These are phyloP conservation scores for Colius striatus DNA, from an alignment of 2,113 vertebrate species.

Conservation along the genomic window DNA sequence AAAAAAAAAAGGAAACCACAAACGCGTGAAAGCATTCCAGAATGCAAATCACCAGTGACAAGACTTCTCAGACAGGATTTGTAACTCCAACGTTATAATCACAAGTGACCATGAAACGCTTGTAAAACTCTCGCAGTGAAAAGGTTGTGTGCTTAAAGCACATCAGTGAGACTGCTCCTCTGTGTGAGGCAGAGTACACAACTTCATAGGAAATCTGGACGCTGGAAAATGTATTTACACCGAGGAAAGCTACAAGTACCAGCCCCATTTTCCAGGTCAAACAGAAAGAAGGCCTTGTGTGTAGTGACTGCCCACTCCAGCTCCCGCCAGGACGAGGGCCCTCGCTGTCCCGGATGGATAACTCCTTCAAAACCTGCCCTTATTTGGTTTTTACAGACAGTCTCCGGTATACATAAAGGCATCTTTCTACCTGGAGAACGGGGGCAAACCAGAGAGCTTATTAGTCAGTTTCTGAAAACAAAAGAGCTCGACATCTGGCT, in stretches of 20 bases:
- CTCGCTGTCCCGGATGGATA: neutral
- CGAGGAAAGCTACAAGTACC: neutral
- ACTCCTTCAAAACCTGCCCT: conserved; percentile 23
- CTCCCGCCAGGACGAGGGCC: conserved; percentile 14
- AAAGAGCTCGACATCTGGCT: conserved; percentile 60
- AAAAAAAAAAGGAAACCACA: neutral
- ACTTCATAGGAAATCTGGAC: neutral
- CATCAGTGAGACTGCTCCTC: neutral
- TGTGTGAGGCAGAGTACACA: neutral
- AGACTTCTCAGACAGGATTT: neutral
- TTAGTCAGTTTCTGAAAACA: conserved; percentile 50
- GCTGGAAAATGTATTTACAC: neutral
- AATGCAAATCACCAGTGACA: neutral
- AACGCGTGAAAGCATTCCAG: neutral
- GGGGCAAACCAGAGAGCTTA: neutral
- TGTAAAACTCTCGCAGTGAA: neutral
- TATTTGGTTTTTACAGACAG: conserved; percentile 1
- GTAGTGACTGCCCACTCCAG: neutral
- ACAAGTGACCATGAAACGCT: conserved; percentile 15
- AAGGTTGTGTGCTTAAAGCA: neutral
- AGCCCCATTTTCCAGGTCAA: neutral
- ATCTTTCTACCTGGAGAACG: conserved; percentile 9
- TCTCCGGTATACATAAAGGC: conserved; percentile 7
- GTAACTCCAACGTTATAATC: neutral
- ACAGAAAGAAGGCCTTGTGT: conserved; percentile 15